Evolutionary conservation across 1,140 invertebrate genomes (phyloP).

Genomic region (Dendrolimus kikuchii): DNA sequence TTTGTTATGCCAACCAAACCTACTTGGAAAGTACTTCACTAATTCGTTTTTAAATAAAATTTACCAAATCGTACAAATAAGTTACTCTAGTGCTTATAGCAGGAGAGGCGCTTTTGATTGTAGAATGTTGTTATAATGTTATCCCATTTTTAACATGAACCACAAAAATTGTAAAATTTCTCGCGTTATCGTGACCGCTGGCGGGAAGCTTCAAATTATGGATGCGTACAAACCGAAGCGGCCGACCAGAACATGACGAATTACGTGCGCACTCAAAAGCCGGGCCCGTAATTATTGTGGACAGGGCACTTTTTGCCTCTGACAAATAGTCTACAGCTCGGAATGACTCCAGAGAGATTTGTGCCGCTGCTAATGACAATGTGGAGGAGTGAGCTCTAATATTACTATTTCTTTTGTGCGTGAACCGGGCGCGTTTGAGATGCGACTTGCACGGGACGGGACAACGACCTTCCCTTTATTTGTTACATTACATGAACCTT

Average conservation of each 20-base stretch:
- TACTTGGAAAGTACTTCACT: background rate
- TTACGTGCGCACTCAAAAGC: conserved; percentile 63
- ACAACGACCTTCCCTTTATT: conserved; percentile 64
- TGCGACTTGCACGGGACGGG: conserved; percentile 38
- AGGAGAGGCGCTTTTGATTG: too few species aligned
- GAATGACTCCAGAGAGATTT: conserved; percentile 61
- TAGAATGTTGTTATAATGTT: too few species aligned
- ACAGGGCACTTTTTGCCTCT: conserved; percentile 67
- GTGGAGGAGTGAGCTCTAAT: conserved; percentile 60
- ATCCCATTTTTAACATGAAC: background rate
- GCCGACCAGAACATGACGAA: conserved; percentile 70
- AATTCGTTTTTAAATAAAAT: background rate
- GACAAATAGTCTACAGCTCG: conserved; percentile 65
- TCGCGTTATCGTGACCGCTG: conserved; percentile 39
- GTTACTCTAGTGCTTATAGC: background rate
- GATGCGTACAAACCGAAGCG: conserved; percentile 56
- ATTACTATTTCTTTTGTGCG: conserved; percentile 70
- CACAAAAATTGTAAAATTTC: conserved; percentile 26
- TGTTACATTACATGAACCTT: conserved; percentile 64
- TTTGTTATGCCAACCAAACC: conserved; percentile 29
- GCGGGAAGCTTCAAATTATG: conserved; percentile 67
- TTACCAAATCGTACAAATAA: conserved; percentile 1
- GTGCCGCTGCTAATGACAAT: conserved; percentile 66
- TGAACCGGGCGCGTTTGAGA: conserved; percentile 44
- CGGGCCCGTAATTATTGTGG: conserved; percentile 70